Conservation (phyloP, 2,113 vertebrate species). For the Odontophorus gujanensis region DNA sequence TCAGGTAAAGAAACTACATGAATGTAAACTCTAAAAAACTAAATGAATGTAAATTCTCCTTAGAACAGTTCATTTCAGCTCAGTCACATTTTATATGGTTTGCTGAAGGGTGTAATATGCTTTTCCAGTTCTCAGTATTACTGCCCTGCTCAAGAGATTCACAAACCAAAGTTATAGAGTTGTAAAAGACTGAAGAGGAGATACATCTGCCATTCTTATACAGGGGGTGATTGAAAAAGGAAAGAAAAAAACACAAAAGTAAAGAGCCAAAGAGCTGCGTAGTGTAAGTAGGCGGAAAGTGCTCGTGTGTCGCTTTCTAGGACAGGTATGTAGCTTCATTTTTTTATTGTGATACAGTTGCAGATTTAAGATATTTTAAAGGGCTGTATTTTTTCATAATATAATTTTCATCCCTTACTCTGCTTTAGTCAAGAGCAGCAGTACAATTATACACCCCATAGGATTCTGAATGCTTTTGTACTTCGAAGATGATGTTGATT, state of each 20-base stretch:
- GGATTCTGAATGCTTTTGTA: not conserved
- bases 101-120: not conserved
- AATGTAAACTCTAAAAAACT: too few species aligned
- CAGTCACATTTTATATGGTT: not conserved
- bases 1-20: not conserved
- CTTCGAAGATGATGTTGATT: not conserved
- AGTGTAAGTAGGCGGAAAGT: not conserved
- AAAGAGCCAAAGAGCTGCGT: not conserved
- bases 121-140: not conserved
- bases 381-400: not conserved
- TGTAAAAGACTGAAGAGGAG: not conserved
- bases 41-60: not conserved
- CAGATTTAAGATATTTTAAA: not conserved
- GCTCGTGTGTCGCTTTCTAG: not conserved
- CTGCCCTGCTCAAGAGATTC: not conserved
- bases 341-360: not conserved
- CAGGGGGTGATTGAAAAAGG: not conserved
- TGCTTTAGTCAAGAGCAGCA: not conserved
- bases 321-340: not conserved
- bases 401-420: not conserved
- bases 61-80: not conserved
- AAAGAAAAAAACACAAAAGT: accelerated
- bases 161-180: not conserved
- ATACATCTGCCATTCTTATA: not conserved
- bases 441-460: not conserved